These are phyloP conservation scores for Anticlea derivata DNA, from an alignment of 2,888 invertebrate genomes.

Conservation along the genomic window DNA sequence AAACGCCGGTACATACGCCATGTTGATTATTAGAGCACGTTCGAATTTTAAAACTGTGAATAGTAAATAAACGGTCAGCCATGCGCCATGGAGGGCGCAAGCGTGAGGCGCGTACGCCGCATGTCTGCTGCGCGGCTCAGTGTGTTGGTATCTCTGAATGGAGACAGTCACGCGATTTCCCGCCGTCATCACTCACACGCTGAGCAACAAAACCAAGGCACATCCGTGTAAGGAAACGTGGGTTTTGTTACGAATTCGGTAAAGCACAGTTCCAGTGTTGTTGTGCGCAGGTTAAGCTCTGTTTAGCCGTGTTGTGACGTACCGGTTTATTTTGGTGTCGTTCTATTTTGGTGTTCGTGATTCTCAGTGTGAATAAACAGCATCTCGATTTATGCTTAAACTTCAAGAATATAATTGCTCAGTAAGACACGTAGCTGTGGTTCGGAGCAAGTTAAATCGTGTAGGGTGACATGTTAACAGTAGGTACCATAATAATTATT, in stretches of 20 bases:
- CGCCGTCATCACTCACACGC: slow-evolving; percentile 46
- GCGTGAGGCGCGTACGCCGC: slow-evolving; percentile 70
- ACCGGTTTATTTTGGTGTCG: slow-evolving; percentile 68
- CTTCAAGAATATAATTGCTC: slow-evolving; percentile 40
- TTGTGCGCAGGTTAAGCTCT: slow-evolving; percentile 51
- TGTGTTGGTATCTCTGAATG: slow-evolving; percentile 72
- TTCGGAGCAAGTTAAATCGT: slow-evolving; percentile 16
- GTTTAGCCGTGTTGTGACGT: slow-evolving; percentile 52
- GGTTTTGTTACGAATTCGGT: slow-evolving; percentile 41
- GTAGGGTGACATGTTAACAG: no score
- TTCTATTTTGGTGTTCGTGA: slow-evolving; percentile 68
- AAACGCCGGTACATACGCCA: slow-evolving; percentile 53
- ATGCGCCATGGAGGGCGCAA: slow-evolving; percentile 62
- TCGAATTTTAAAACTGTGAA: slow-evolving; percentile 75
- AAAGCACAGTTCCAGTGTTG: slow-evolving; percentile 43
- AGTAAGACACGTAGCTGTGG: slow-evolving; percentile 20
- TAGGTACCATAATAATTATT: background rate
- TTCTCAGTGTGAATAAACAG: slow-evolving; percentile 66
- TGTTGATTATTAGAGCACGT: slow-evolving; percentile 75
- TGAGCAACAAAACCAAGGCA: slow-evolving; percentile 46
- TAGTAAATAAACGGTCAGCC: slow-evolving; percentile 78
- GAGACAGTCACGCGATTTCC: slow-evolving; percentile 68
- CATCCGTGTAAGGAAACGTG: slow-evolving; percentile 50
- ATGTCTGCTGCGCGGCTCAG: slow-evolving; percentile 50
- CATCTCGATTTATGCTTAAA: slow-evolving; percentile 52